Evolutionary conservation across 2,113 vertebrate genomes (phyloP).

Genomic region (Dendropsophus ebraccatus): DNA sequence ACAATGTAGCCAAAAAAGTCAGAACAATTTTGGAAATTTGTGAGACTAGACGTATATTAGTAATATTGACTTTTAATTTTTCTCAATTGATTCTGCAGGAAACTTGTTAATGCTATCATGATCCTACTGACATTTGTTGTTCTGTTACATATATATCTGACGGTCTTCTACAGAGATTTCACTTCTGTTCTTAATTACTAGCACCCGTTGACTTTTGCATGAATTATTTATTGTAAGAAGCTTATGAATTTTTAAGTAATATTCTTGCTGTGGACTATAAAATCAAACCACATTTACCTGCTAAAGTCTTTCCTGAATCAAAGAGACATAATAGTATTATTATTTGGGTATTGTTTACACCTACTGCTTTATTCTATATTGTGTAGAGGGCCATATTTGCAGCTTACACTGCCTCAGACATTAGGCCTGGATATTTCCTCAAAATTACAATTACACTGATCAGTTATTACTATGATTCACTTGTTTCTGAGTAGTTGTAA

Average conservation of each 20-base stretch:
- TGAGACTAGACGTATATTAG: not conserved
- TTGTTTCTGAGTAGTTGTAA: not conserved
- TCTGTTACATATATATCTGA: not conserved
- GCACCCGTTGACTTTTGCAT: constrained; percentile 68
- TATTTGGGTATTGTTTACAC: not conserved
- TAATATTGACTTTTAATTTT: not conserved
- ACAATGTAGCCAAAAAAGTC: no score
- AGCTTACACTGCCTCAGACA: not conserved
- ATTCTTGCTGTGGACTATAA: constrained; percentile 69
- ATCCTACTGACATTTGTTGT: not conserved
- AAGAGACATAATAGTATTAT: constrained; percentile 66
- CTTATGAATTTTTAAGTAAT: constrained; percentile 75
- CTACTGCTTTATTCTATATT: not conserved
- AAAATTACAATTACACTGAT: not conserved
- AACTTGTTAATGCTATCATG: not conserved
- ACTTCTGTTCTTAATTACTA: constrained; percentile 67
- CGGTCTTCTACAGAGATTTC: not conserved
- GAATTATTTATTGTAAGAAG: constrained; percentile 79
- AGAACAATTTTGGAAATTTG: not conserved
- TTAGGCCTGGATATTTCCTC: not conserved
- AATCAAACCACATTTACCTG: constrained; percentile 61
- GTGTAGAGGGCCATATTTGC: not conserved
- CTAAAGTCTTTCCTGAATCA: constrained; percentile 65
- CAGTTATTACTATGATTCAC: not conserved
- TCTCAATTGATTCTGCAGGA: no score